Evolutionary conservation across 2,113 vertebrate genomes (phyloP), one percentile per base, ranked within the genome.

Genomic region (Lanius collurio): DNA sequence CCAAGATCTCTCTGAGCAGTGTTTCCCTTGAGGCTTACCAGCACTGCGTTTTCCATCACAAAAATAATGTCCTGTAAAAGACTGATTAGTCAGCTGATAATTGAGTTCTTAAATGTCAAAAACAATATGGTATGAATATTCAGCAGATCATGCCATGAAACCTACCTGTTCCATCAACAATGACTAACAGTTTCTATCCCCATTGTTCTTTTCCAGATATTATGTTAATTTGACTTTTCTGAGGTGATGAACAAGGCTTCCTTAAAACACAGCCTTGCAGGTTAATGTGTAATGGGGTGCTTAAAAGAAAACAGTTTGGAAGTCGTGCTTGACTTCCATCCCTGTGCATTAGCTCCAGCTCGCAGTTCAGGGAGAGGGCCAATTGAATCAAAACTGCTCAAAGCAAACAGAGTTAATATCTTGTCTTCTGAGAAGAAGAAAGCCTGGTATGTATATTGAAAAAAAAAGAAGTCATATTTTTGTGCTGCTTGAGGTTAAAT

Each of bases 31-130:
- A 97, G 97, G 91, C 94, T 96, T 86, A 84, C 96, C 87, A 87
- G 94, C 2, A 28, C 97, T 96, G 96, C 76, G 49, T 95, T 94
- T 96, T 95, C 90, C 97, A 96, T 97, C 91, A 88, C 96, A 96
- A 97, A 97, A 98, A 98, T 95, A 97, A 97, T 81, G 49, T 86
- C 94, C 97, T 96, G 97, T 97, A 98, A 98, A 98, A 97, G 97
- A 96, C 98, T 98, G 98, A 98, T 98, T 98, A 98, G 97, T 98
- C 98, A 98, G 97, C 95, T 94, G 97, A 98, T 98, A 98, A 98
- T 98, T 98, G 98, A 98, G 98, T 98, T 98, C 98, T 98, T 98
- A 98, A 98, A 98, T 98, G 98, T 98, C 98, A 98, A 98, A 98
- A 98, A 98, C 97, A 98, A 98, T 98, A 96, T 93, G 33, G 96